phyloP scores from a whole-genome alignment of 2,113 vertebrate genomes.

The Martes martes region DNA sequence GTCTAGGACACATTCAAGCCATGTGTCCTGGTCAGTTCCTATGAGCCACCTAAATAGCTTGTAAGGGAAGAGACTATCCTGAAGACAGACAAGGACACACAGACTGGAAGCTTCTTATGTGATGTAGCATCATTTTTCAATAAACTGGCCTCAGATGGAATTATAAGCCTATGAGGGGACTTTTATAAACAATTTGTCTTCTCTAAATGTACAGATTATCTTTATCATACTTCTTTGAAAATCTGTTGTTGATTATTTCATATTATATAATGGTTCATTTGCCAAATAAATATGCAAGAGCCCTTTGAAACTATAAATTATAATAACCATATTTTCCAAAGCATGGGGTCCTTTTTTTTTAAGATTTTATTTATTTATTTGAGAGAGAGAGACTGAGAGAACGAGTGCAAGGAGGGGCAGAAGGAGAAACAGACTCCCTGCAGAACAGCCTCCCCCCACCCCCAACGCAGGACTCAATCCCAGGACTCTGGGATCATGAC shows the following conservation, averaged over 20 bases:
- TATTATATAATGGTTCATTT: not conserved
- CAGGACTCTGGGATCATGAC: too few species aligned
- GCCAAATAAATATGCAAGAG: not conserved
- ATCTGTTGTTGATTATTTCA: not conserved
- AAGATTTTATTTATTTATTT: not conserved
- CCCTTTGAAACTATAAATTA: not conserved
- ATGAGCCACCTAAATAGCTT: not conserved
- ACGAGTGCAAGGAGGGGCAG: not conserved
- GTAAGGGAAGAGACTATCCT: not conserved
- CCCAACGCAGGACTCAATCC: not conserved
- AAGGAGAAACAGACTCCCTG: not conserved
- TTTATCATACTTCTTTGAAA: not conserved
- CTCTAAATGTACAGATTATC: not conserved
- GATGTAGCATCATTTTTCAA: not conserved
- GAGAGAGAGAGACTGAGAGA: not conserved
- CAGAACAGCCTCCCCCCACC: not conserved
- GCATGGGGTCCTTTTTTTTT: not conserved
- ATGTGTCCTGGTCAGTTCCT: not conserved
- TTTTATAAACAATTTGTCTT: not conserved
- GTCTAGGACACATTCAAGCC: not conserved
- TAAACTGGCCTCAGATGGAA: not conserved
- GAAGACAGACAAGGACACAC: not conserved
- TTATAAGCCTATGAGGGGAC: not conserved
- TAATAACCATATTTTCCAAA: not conserved
- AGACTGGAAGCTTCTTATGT: not conserved